phyloP scores from a whole-genome alignment of 2,888 invertebrate genomes.

The Andrena chrysosceles region DNA sequence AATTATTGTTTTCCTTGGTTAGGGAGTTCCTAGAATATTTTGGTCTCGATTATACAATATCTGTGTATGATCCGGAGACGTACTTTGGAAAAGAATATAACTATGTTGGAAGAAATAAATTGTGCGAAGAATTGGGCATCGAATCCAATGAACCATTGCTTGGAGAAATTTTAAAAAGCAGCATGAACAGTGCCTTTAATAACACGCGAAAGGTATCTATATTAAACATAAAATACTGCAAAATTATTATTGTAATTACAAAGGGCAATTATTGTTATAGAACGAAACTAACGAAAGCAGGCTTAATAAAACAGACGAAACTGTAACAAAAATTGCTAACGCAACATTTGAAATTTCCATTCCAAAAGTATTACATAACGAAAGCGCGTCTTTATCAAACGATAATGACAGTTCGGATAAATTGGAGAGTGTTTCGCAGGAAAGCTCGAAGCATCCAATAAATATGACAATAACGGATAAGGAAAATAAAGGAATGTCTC shows the following conservation, averaged over 20 bases:
- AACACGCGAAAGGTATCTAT: slow-evolving; percentile 78
- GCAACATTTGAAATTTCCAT: slow-evolving; percentile 81
- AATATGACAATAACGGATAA: slow-evolving; percentile 83
- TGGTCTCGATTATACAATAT: slow-evolving; percentile 91
- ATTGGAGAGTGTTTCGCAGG: slow-evolving; percentile 75
- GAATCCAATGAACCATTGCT: slow-evolving; percentile 81
- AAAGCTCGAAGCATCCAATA: slow-evolving; percentile 78
- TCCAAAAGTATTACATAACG: slow-evolving; percentile 78
- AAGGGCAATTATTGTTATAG: slow-evolving; percentile 68
- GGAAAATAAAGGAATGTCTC: slow-evolving; percentile 68
- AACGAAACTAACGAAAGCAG: slow-evolving; percentile 75
- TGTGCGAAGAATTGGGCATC: slow-evolving; percentile 83
- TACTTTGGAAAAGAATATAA: slow-evolving; percentile 88
- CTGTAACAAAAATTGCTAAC: slow-evolving; percentile 77
- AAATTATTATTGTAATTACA: background rate
- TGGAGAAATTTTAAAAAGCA: slow-evolving; percentile 82
- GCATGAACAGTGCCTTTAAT: slow-evolving; percentile 81
- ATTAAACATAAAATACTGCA: background rate
- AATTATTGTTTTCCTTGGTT: slow-evolving; percentile 88
- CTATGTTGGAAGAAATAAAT: slow-evolving; percentile 86
- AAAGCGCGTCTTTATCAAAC: slow-evolving; percentile 74
- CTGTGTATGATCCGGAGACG: slow-evolving; percentile 93
- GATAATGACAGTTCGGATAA: slow-evolving; percentile 78
- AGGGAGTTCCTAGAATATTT: slow-evolving; percentile 93
- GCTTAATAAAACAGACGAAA: slow-evolving; percentile 75